phyloP scores from a whole-genome alignment of 2,888 invertebrate genomes.

The Heliconius cydno region DNA sequence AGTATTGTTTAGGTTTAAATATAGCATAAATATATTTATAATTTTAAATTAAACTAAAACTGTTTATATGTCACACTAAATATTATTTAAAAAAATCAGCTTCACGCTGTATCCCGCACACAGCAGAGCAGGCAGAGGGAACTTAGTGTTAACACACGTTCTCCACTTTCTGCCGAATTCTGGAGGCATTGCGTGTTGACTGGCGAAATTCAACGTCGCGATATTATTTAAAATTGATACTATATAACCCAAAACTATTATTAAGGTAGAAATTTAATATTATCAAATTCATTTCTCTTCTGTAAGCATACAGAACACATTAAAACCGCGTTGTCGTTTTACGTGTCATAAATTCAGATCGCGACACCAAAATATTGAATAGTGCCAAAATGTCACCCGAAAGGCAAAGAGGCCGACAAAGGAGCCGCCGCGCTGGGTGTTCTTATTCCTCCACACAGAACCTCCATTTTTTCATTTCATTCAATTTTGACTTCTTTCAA shows the following conservation, averaged over 20 bases:
- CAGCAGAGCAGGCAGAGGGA: too few relatives aligned
- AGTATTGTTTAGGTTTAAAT: slow-evolving; percentile 6
- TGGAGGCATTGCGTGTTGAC: too few relatives aligned
- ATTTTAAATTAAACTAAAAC: neutral
- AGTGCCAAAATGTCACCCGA: slow-evolving; percentile 83
- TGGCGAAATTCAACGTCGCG: too few relatives aligned
- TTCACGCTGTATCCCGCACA: too few relatives aligned
- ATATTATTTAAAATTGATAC: neutral
- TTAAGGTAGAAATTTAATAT: neutral
- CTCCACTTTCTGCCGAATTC: too few relatives aligned
- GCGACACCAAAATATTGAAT: slow-evolving; percentile 82
- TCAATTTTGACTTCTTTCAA: slow-evolving; percentile 84
- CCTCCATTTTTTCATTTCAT: slow-evolving; percentile 82
- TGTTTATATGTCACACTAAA: neutral
- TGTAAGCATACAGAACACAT: slow-evolving; percentile 45
- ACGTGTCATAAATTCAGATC: slow-evolving; percentile 79
- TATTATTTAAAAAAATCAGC: too few relatives aligned
- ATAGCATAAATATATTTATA: neutral
- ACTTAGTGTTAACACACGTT: too few relatives aligned
- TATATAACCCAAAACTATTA: neutral
- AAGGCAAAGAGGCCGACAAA: slow-evolving; percentile 80
- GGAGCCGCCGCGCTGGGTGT: slow-evolving; percentile 79
- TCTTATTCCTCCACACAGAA: slow-evolving; percentile 76
- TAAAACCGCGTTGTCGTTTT: slow-evolving; percentile 70
- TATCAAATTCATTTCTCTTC: neutral